Percentiles rank a stretch among this genome's conserved stretches.
phyloP scores from a whole-genome alignment of 2,888 invertebrate genomes.

The Periphyllus acericola region DNA sequence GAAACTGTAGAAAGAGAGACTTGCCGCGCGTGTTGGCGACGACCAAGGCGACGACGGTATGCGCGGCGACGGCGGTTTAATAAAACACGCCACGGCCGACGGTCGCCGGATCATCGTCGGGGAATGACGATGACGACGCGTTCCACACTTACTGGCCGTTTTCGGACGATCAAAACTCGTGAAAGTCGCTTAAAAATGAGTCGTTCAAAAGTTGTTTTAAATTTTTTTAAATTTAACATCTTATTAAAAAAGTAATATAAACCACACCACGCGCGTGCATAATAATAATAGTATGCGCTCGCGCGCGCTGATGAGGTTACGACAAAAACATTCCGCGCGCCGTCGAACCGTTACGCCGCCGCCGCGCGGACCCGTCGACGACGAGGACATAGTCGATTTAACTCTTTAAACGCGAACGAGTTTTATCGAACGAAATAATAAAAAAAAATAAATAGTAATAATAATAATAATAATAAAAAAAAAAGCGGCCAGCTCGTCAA shows the following conservation, averaged over 20 bases:
- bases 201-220: not conserved
- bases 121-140: conserved; percentile 11
- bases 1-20: too few relatives aligned
- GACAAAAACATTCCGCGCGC: not conserved
- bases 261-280: not conserved
- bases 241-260: too few relatives aligned
- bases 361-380: not conserved
- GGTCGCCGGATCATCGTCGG: conserved; percentile 28
- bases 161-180: not conserved
- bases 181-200: not conserved
- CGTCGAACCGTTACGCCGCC: not conserved
- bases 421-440: conserved; percentile 38
- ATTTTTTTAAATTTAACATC: not conserved
- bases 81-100: not conserved
- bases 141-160: not conserved
- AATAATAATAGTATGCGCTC: not conserved
- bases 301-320: not conserved
- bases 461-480: not conserved
- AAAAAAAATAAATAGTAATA: not conserved
- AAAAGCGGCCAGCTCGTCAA: conserved; percentile 24
- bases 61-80: conserved; percentile 10
- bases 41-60: not conserved
- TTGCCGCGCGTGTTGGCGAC: conserved; percentile 26
- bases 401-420: conserved; percentile 43
- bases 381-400: conserved; percentile 28